Evolutionary conservation across 1,140 invertebrate species (phyloP).

Genomic region (Lepidostoma basale): DNA sequence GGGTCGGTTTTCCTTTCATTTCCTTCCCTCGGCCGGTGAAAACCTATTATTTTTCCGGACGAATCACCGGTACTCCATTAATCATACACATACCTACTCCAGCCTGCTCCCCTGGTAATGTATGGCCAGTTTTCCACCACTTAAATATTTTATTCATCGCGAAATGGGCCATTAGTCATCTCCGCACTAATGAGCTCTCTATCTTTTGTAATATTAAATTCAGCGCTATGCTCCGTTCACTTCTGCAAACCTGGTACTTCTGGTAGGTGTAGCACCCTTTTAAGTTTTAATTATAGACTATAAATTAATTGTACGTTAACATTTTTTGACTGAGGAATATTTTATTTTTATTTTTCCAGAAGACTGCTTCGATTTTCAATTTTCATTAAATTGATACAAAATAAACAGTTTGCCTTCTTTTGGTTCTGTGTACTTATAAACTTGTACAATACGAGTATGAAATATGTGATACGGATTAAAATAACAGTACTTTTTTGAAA

Average conservation of each 20-base stretch:
- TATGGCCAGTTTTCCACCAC: conserved; percentile 46
- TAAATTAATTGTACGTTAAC: no score
- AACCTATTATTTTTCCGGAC: conserved; percentile 46
- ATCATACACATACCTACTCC: conserved; percentile 37
- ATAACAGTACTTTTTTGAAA: no score
- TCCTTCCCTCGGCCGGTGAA: conserved; percentile 29
- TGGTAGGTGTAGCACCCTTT: neutral
- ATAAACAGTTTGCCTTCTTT: no score
- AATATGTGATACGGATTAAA: no score
- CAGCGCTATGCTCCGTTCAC: conserved; percentile 6
- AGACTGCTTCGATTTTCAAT: no score
- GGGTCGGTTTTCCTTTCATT: conserved; percentile 34
- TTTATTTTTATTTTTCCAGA: no score
- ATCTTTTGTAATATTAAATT: conserved; percentile 35
- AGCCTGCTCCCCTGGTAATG: conserved; percentile 25
- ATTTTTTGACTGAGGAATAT: no score
- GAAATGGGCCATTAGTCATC: conserved; percentile 45
- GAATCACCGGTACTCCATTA: conserved; percentile 43
- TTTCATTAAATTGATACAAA: no score
- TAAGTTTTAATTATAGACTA: no score
- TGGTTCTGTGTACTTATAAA: no score
- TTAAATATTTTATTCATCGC: conserved; percentile 47
- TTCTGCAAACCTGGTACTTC: conserved; percentile 24
- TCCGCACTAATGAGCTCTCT: conserved; percentile 37
- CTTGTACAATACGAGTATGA: no score